Base-by-base conservation (phyloP, 2,888 invertebrate genomes). In the Girardia tigrina region DNA sequence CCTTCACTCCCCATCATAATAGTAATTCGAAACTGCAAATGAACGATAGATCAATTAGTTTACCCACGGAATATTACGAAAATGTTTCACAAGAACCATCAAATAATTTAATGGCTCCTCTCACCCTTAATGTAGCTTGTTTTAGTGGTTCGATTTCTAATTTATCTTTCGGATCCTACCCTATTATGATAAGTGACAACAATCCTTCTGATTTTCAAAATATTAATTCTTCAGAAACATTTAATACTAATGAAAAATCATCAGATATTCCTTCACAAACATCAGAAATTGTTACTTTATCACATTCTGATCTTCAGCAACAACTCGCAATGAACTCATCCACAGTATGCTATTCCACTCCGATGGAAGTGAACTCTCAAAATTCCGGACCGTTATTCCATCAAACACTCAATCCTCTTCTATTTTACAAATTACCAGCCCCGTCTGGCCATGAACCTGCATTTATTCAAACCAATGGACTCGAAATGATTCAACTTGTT, bases 401-500 rank as follows among this genome's bases (percentile, higher is more conserved):
- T 56, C 56, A n/a, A 16, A n/a, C 56, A n/a, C n/a, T n/a, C 2
- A 56, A 56, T 56, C 56, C 56, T 6, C 56, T 56, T 56, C 23
- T 56, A n/a, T 56, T 56, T 56, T 56, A 56, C n/a, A 56, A 56
- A n/a, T 56, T 56, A 56, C 56, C 56, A 12, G 23, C 56, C n/a
- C 23, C 23, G 4, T 56, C 56, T 12, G n/a, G 56, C 56, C 56
- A 56, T 20, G 56, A 56, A 16, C 56, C 56, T 12, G 56, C 56
- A 56, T 56, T 56, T 56, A 56, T 56, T 12, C 56, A 56, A 56
- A 56, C 56, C n/a, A 56, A 56, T 56, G 56, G 56, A 56, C 56
- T 56, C n/a, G 56, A 56, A 56, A 56, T 56, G 56, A 56, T 56
- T 56, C 56, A 56, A 56, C n/a, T 56, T 20, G 56, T 56, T 56